A percentile compares a stretch with the other conserved stretches of the same genome.
phyloP scores from a whole-genome alignment of 2,888 invertebrate genomes.

The Cephalotes varians region DNA sequence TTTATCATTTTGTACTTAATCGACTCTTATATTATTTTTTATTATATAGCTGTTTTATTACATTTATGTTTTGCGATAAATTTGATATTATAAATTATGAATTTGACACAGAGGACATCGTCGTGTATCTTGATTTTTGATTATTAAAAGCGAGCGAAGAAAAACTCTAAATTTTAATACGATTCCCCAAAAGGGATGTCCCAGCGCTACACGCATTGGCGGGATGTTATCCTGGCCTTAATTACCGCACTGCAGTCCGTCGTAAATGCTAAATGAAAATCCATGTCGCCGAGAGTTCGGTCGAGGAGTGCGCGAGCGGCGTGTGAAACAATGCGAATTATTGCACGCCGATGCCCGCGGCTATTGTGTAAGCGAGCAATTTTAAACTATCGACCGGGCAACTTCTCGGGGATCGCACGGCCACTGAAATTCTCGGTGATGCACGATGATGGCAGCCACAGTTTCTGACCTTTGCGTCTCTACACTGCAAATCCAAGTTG shows the following conservation, averaged over 20 bases:
- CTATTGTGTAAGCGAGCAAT: constrained; percentile 33
- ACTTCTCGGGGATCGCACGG: not conserved
- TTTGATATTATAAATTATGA: no score
- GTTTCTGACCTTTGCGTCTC: constrained; percentile 17
- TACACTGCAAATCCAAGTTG: no score
- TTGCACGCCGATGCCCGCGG: not conserved
- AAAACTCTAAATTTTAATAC: not conserved
- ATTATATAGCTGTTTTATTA: not conserved
- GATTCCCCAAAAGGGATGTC: not conserved
- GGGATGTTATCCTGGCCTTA: constrained; percentile 34
- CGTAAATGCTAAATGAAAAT: constrained; percentile 35
- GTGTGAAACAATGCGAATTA: constrained; percentile 36
- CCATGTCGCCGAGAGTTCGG: not conserved
- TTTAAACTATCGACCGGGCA: constrained; percentile 28
- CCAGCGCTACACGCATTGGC: constrained; percentile 7
- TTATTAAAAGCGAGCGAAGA: not conserved
- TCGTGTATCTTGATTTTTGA: no score
- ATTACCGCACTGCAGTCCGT: constrained; percentile 5
- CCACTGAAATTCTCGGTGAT: constrained; percentile 16
- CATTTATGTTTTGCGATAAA: no score
- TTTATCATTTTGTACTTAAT: not conserved
- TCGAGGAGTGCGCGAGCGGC: not conserved
- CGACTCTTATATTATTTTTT: not conserved
- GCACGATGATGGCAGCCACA: not conserved
- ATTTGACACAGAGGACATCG: no score